These are phyloP conservation scores for Eupleurogrammus muticus DNA, from an alignment of 2,797 vertebrate species.

Conservation along the genomic window DNA sequence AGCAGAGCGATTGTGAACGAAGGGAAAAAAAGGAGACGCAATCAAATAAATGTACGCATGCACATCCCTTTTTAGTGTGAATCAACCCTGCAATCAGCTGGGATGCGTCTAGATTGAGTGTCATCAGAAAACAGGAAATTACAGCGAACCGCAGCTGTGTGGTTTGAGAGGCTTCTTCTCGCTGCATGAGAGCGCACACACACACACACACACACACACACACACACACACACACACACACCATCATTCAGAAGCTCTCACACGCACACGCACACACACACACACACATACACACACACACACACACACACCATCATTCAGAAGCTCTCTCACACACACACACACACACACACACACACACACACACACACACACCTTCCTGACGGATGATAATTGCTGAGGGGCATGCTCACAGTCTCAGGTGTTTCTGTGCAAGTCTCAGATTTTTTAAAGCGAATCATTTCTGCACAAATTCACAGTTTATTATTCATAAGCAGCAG, in stretches of 20 bases:
- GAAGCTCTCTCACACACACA: too few species aligned
- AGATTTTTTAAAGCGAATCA: constrained; percentile 1
- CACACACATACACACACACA: too few species aligned
- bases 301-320: constrained; percentile 1
- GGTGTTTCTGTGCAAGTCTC: background rate
- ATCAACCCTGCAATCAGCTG: constrained; percentile 53
- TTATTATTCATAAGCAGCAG: background rate
- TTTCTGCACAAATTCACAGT: background rate
- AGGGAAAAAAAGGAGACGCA: background rate
- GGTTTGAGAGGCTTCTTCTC: constrained; percentile 41
- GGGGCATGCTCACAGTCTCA: background rate
- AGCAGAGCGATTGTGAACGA: background rate
- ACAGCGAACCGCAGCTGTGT: constrained; percentile 57
- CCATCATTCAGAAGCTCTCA: background rate
- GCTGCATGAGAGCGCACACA: constrained; percentile 14
- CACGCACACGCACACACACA: too few species aligned
- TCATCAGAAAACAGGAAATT: constrained; percentile 68
- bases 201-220: too few species aligned
- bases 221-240: too few species aligned
- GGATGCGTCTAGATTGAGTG: constrained; percentile 48
- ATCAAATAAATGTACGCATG: background rate
- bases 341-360: too few species aligned
- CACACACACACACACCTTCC: constrained; percentile 5
- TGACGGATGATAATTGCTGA: background rate
- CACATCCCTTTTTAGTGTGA: constrained; percentile 18